These are phyloP conservation scores for Ceyx margarethae DNA, from an alignment of 2,113 vertebrate genomes.

Conservation along the genomic window DNA sequence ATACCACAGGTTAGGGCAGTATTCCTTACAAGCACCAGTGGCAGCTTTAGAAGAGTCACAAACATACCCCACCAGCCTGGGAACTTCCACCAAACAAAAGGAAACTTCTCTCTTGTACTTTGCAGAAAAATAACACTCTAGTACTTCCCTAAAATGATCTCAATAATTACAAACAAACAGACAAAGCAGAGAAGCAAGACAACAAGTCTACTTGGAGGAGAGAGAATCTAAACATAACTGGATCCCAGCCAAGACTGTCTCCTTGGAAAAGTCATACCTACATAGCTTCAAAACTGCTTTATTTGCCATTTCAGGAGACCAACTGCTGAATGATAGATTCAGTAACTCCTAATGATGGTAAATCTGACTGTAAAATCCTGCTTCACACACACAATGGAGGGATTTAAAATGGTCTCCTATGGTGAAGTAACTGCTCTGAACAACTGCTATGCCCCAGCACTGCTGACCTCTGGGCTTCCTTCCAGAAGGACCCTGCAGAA, in stretches of 20 bases:
- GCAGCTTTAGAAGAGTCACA: not conserved
- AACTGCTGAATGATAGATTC: not conserved
- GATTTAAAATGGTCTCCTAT: not conserved
- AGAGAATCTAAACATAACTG: not conserved
- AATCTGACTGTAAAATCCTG: not conserved
- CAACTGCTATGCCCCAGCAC: not conserved
- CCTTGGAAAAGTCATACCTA: not conserved
- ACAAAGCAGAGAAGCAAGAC: not conserved
- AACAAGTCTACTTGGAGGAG: not conserved
- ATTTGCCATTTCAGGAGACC: not conserved
- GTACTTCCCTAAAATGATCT: not conserved
- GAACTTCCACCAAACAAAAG: not conserved
- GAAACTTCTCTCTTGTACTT: not conserved
- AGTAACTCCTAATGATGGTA: not conserved
- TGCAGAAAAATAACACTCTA: not conserved
- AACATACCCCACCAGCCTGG: not conserved
- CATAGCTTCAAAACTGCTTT: not conserved
- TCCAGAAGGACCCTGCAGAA: not conserved
- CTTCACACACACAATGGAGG: not conserved
- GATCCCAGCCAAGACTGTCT: not conserved
- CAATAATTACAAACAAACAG: not conserved
- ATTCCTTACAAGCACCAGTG: not conserved
- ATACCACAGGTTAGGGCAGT: not conserved
- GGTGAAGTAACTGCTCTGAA: not conserved
- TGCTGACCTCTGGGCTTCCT: not conserved